phyloP scores from a whole-genome alignment of 2,888 invertebrate genomes.

The Cerceris rybyensis region DNA sequence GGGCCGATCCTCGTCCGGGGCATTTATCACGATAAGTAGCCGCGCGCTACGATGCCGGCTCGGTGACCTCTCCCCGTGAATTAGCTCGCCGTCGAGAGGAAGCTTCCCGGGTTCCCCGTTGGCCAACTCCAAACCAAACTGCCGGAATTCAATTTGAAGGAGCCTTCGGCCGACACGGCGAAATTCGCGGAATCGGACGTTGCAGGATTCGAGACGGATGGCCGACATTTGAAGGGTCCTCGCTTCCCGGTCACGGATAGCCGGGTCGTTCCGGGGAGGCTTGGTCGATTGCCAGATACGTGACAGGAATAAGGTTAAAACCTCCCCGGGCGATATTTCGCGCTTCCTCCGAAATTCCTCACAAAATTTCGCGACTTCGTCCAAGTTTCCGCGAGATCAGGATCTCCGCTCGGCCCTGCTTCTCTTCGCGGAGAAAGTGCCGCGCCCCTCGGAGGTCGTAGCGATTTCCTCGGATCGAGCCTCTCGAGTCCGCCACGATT shows the following conservation, averaged over 20 bases:
- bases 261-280: slow-evolving; percentile 11
- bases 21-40: slow-evolving; percentile 75
- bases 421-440: slow-evolving; percentile 56
- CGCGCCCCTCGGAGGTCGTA: slow-evolving; percentile 52
- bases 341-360: slow-evolving; percentile 15
- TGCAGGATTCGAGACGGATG: slow-evolving; percentile 49
- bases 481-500: slow-evolving; percentile 34
- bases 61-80: slow-evolving; percentile 53
- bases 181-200: slow-evolving; percentile 19
- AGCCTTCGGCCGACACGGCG: background rate
- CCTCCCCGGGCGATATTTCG: slow-evolving; percentile 38
- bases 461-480: slow-evolving; percentile 47
- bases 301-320: slow-evolving; percentile 66
- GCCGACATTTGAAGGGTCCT: slow-evolving; percentile 60
- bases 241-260: slow-evolving; percentile 58
- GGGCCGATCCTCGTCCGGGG: slow-evolving; percentile 64
- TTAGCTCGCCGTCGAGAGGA: slow-evolving; percentile 30
- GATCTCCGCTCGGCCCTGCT: slow-evolving; percentile 18
- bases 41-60: slow-evolving; percentile 29
- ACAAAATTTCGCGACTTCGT: background rate
- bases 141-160: background rate
- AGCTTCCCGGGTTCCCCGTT: slow-evolving; percentile 8
- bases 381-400: background rate
- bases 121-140: too few relatives aligned
- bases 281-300: slow-evolving; percentile 67